A percentile compares a stretch with the other conserved stretches of the same genome.
These are phyloP conservation scores for Formica exsecta DNA, from an alignment of 1,140 invertebrate genomes.

Conservation along the genomic window DNA sequence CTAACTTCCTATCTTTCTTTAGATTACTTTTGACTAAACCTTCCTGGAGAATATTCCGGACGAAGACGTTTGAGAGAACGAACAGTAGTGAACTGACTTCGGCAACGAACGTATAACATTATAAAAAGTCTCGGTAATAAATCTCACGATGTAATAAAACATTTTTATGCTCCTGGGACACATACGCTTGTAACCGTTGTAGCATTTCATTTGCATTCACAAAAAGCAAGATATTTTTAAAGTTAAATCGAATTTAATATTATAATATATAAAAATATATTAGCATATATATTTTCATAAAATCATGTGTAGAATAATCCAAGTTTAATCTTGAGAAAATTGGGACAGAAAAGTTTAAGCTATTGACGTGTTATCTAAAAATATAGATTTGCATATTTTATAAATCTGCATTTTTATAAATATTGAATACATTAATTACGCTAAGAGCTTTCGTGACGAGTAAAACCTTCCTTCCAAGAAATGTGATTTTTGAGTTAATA, in stretches of 20 bases:
- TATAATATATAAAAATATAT: not conserved
- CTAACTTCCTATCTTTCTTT: constrained; percentile 56
- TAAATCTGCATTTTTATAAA: constrained; percentile 1
- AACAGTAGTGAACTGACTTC: not conserved
- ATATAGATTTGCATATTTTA: not conserved
- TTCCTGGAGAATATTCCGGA: not conserved
- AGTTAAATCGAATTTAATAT: not conserved
- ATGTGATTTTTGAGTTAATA: not conserved
- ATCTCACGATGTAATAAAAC: constrained; percentile 38
- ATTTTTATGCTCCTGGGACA: not conserved
- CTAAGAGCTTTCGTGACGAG: not conserved
- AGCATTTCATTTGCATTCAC: not conserved
- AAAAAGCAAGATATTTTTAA: not conserved
- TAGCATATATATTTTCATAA: not conserved
- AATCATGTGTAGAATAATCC: not conserved
- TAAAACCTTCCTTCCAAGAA: not conserved
- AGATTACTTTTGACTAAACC: constrained; percentile 29
- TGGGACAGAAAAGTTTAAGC: not conserved
- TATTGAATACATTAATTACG: constrained; percentile 14
- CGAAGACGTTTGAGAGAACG: not conserved
- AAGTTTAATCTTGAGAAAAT: not conserved
- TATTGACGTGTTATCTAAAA: not conserved
- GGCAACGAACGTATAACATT: not conserved
- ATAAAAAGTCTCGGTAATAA: constrained; percentile 25
- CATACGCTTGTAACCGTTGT: not conserved